Evolutionary conservation across 1,140 invertebrate genomes (phyloP), one percentile per base, ranked within the genome.

Genomic region (Trichonephila clavipes): DNA sequence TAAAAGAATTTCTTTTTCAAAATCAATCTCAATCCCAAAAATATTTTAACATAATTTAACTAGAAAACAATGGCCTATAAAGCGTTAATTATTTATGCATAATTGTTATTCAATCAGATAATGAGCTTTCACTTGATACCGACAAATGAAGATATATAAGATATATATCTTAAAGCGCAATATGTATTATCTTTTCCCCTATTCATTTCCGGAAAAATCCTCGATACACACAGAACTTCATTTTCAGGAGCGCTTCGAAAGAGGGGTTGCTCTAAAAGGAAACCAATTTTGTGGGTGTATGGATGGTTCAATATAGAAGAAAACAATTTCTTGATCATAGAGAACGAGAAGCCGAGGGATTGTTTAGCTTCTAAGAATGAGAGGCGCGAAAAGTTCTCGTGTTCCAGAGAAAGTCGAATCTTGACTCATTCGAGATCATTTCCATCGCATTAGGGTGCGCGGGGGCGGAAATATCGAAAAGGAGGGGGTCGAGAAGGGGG

Each of bases 391-490:
- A 21, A 28, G 77, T 51, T 51, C 51, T 51, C 51, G 51, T 51
- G 51, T 51, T 51, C 51, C 51, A 24, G 58, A n/a, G 88, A 24
- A 81, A 64, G 40, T 51, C 40, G 40, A 24, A 62, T 66, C 62
- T 93, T 93, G 92, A 93, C 85, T 93, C 92, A 93, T 88, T 93
- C 66, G 66, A 86, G 83, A 88, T 93, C 92, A 82, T 88, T 93
- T 93, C 92, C 92, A 93, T 93, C 69, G 86, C 85, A 88, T 93
- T 88, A 88, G 92, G 81, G 66, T 82, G 64, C 82, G 59, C 12
- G 85, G 59, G 92, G 92, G 86, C 69, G 85, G 85, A 88, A 93
- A 92, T 92, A 92, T 92, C 90, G 82, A 92, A 92, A 82, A 64
- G 21, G 44, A 51, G 51, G 51, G 51, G 51, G 51, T 61, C n/a